These are phyloP conservation scores for Apeira syringaria DNA, from an alignment of 2,888 invertebrate species.

Conservation along the genomic window DNA sequence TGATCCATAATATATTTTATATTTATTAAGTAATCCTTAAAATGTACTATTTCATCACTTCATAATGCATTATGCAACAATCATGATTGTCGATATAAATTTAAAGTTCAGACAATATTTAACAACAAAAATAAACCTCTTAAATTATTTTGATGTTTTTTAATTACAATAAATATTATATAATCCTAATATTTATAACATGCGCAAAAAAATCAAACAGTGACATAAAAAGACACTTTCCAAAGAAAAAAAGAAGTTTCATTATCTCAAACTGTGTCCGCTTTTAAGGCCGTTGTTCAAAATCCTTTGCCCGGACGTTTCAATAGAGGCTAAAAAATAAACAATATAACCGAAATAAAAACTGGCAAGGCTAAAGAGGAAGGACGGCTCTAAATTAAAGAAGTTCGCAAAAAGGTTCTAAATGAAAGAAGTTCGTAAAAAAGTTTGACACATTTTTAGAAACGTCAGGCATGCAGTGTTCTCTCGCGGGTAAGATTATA, in stretches of 20 bases:
- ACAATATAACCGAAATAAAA: constrained; percentile 70
- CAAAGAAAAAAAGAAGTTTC: constrained; percentile 57
- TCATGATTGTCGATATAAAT: too few relatives aligned
- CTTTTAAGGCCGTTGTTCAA: constrained; percentile 59
- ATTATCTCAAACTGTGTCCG: constrained; percentile 60
- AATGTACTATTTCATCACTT: too few relatives aligned
- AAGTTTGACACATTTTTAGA: constrained; percentile 84
- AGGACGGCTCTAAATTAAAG: constrained; percentile 80
- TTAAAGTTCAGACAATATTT: too few relatives aligned
- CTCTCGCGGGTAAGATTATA: constrained; percentile 71
- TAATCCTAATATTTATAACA: constrained; percentile 8
- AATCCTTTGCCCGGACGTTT: constrained; percentile 68
- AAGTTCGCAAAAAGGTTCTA: constrained; percentile 81
- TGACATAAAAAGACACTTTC: constrained; percentile 33
- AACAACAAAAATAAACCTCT: too few relatives aligned
- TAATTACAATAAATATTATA: constrained; percentile 18
- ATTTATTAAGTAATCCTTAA: too few relatives aligned
- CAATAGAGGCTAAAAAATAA: constrained; percentile 78
- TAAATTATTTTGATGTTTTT: too few relatives aligned
- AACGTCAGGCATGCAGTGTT: constrained; percentile 80
- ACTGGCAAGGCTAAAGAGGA: constrained; percentile 71
- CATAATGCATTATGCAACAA: too few relatives aligned
- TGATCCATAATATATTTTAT: too few relatives aligned
- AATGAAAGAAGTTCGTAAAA: constrained; percentile 82
- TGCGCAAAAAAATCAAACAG: constrained; percentile 11